A percentile compares a stretch with the other conserved stretches of the same genome.
phyloP scores from a whole-genome alignment of 2,888 invertebrate genomes.

The Dermolepida albohirtum region DNA sequence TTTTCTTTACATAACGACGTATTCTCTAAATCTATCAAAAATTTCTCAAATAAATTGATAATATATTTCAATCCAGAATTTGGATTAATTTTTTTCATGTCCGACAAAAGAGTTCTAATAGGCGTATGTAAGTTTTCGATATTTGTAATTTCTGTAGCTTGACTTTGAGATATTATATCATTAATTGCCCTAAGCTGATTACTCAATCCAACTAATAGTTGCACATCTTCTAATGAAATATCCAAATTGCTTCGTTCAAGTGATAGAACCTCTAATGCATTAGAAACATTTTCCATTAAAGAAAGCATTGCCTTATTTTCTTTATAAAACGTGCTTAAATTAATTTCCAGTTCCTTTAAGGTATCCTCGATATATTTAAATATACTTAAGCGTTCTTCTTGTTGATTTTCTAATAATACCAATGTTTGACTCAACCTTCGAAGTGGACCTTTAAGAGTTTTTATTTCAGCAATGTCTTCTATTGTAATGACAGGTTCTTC shows the following conservation, averaged over 20 bases:
- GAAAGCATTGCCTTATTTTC: constrained; percentile 53
- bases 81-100: constrained; percentile 30
- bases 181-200: constrained; percentile 39
- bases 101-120: constrained; percentile 25
- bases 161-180: constrained; percentile 36
- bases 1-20: constrained; percentile 41
- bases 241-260: constrained; percentile 43
- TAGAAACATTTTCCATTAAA: constrained; percentile 55
- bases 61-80: constrained; percentile 46
- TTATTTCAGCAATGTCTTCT: constrained; percentile 57
- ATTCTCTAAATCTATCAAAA: constrained; percentile 42
- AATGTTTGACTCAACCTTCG: constrained; percentile 56
- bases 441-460: constrained; percentile 56
- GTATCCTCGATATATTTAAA: constrained; percentile 53
- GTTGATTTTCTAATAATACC: constrained; percentile 52
- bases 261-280: constrained; percentile 57
- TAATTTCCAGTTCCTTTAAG: constrained; percentile 56
- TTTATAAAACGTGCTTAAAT: constrained; percentile 54
- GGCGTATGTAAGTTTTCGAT: constrained; percentile 28
- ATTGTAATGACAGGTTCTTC: constrained; percentile 51
- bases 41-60: constrained; percentile 41
- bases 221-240: constrained; percentile 39
- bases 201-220: constrained; percentile 42
- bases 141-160: constrained; percentile 26
- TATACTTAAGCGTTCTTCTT: constrained; percentile 52